Evolutionary conservation across 2,888 invertebrate species (phyloP).

Genomic region (Mactromeris polynyma): DNA sequence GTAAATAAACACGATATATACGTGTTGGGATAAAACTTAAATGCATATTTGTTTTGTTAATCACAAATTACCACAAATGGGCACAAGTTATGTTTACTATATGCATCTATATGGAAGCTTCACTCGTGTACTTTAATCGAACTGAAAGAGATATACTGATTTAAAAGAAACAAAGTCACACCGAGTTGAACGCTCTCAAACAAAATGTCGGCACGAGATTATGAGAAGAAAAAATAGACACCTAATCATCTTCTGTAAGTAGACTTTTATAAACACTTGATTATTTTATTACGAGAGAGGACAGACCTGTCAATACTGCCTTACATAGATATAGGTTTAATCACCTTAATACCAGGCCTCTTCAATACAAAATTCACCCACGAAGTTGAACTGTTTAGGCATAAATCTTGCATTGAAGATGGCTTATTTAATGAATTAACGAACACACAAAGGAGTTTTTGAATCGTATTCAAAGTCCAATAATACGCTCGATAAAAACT

Average conservation of each 20-base stretch:
- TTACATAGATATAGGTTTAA: background rate
- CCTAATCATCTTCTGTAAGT: background rate
- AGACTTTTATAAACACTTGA: background rate
- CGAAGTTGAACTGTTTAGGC: background rate
- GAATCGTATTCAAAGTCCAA: background rate
- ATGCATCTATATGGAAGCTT: too few species aligned
- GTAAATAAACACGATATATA: too few species aligned
- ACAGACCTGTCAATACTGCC: background rate
- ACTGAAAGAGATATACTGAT: background rate
- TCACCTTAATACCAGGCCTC: background rate
- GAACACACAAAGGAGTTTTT: background rate
- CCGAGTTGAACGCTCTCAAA: background rate
- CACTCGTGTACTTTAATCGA: too few species aligned
- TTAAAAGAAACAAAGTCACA: background rate
- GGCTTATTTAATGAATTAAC: background rate
- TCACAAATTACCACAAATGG: too few species aligned
- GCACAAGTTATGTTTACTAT: too few species aligned
- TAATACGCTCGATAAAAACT: background rate
- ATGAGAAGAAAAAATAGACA: background rate
- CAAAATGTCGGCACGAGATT: background rate
- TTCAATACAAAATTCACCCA: background rate
- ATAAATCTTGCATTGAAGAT: background rate
- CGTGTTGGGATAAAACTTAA: too few species aligned
- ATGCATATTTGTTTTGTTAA: too few species aligned
- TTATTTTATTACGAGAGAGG: background rate